These are phyloP conservation scores for Gonatopus flavifemur DNA, from an alignment of 1,140 invertebrate genomes.

Conservation along the genomic window DNA sequence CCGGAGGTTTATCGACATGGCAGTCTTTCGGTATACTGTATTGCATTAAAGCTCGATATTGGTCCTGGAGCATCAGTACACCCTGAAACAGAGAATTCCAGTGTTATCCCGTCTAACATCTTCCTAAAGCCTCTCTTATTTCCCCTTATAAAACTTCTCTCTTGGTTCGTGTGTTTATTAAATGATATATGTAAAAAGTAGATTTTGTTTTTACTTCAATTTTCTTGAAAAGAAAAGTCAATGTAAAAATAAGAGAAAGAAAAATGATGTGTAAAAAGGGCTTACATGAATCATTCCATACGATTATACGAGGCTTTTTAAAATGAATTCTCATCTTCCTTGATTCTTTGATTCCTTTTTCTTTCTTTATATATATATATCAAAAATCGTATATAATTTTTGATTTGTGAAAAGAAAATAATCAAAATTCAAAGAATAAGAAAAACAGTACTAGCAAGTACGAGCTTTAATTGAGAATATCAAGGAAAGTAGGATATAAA, in stretches of 20 bases:
- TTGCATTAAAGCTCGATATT: slow-evolving; percentile 70
- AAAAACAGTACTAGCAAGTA: too few relatives aligned
- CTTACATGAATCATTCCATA: slow-evolving; percentile 35
- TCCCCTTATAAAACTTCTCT: slow-evolving; percentile 50
- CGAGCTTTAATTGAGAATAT: too few relatives aligned
- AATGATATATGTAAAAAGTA: slow-evolving; percentile 18
- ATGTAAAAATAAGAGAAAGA: slow-evolving; percentile 29
- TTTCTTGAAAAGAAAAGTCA: not conserved
- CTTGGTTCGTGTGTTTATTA: slow-evolving; percentile 51
- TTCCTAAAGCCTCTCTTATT: slow-evolving; percentile 43
- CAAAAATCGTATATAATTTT: slow-evolving; percentile 7
- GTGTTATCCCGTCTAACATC: slow-evolving; percentile 57
- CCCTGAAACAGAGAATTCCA: slow-evolving; percentile 65
- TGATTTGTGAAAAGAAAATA: not conserved
- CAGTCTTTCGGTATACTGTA: slow-evolving; percentile 69
- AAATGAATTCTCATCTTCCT: too few relatives aligned
- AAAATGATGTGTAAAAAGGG: slow-evolving; percentile 28
- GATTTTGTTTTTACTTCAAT: slow-evolving; percentile 48
- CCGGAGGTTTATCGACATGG: slow-evolving; percentile 59
- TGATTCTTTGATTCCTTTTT: slow-evolving; percentile 23
- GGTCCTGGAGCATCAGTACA: slow-evolving; percentile 70
- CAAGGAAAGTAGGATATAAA: too few relatives aligned
- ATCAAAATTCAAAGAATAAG: too few relatives aligned
- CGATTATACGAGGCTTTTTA: too few relatives aligned
- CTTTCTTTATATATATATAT: slow-evolving; percentile 12